These are phyloP conservation scores for Capreolus pygargus DNA, from an alignment of 2,113 vertebrate genomes.

Conservation along the genomic window DNA sequence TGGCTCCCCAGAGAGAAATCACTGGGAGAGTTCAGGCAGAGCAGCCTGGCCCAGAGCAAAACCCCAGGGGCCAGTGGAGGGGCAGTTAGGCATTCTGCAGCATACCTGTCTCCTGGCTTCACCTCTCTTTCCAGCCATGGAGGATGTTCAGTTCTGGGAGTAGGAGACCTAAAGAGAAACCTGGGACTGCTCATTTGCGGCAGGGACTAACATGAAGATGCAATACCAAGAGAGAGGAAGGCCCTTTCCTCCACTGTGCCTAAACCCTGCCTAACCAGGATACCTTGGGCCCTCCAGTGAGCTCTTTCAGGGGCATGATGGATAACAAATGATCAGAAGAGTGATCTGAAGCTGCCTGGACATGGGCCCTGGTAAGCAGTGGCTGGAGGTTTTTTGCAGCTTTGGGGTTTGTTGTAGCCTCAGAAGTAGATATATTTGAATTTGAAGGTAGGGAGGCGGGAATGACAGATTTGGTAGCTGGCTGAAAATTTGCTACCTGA, in stretches of 20 bases:
- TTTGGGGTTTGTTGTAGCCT: background rate
- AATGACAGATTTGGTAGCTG: background rate
- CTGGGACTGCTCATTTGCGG: background rate
- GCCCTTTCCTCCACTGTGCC: background rate
- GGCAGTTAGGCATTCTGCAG: background rate
- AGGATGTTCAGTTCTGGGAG: background rate
- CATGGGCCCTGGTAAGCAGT: background rate
- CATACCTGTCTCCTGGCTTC: background rate
- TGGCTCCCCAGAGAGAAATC: background rate
- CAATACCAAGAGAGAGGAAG: background rate
- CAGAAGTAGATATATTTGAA: background rate
- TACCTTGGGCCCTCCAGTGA: background rate
- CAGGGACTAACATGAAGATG: background rate
- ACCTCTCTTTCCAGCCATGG: background rate
- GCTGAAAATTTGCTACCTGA: background rate
- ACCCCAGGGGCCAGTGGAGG: background rate
- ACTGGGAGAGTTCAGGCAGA: background rate
- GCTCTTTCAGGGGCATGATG: background rate
- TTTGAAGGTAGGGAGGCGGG: accelerated
- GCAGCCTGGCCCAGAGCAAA: background rate
- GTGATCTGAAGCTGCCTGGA: background rate
- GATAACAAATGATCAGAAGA: background rate
- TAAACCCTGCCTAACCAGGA: background rate
- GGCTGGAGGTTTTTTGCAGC: background rate
- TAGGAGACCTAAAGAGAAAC: background rate